phyloP scores from a whole-genome alignment of 2,113 vertebrate species.

The Pogona vitticeps region DNA sequence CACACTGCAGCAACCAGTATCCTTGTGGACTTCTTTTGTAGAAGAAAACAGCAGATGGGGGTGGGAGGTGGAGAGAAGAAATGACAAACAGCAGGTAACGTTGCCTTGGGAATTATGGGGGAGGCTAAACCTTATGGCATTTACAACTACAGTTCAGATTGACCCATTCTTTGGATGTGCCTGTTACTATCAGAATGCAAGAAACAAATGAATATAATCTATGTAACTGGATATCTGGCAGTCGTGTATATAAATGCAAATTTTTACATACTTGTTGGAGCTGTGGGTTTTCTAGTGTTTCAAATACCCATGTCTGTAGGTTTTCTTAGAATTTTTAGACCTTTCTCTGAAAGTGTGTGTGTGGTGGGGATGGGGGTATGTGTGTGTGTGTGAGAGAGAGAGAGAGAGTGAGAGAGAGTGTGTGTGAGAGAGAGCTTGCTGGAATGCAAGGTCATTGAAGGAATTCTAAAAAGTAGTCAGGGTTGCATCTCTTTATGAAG shows the following conservation, averaged over 20 bases:
- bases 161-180: constrained; percentile 53
- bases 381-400: background rate
- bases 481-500: too few species aligned
- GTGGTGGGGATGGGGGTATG: too few species aligned
- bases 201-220: constrained; percentile 52
- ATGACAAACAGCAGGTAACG: background rate
- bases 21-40: constrained; percentile 42
- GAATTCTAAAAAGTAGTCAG: background rate
- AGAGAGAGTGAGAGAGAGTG: background rate
- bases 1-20: constrained; percentile 30
- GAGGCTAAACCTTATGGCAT: background rate
- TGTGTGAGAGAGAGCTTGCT: background rate
- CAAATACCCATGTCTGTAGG: background rate
- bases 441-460: background rate
- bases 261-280: constrained; percentile 46
- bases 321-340: constrained; percentile 30
- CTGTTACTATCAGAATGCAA: constrained; percentile 53
- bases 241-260: constrained; percentile 49
- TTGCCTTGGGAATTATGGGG: constrained; percentile 21
- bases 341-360: background rate
- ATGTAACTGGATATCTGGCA: constrained; percentile 64
- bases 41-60: constrained; percentile 22
- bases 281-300: constrained; percentile 40
- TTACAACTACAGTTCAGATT: background rate
- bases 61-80: constrained; percentile 8